A percentile compares a stretch with the other conserved stretches of the same genome.
Evolutionary conservation across 53 echinoderm and acorn worm genomes (phyloP).

Genomic region (Holothuria leucospilota): DNA sequence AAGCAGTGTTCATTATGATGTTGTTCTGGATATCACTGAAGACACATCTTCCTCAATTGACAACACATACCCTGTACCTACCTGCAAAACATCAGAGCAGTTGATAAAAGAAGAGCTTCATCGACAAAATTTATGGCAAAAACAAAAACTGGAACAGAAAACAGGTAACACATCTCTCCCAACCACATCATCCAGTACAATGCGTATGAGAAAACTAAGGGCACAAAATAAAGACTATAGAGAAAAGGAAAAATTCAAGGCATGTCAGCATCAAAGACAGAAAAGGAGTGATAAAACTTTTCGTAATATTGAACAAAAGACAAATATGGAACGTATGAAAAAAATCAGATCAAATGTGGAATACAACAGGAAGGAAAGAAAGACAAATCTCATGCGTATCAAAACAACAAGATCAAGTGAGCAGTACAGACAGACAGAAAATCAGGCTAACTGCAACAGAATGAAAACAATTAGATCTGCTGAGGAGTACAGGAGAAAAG

Average conservation of each 20-base stretch:
- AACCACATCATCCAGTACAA: neutral
- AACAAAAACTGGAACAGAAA: neutral
- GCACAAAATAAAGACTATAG: neutral
- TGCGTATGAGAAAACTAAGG: conserved; percentile 10
- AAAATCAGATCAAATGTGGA: neutral
- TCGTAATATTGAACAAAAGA: too few relatives aligned
- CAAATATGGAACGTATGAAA: conserved; percentile 10
- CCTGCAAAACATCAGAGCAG: conserved; percentile 1
- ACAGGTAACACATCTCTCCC: neutral
- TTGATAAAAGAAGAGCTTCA: conserved; percentile 10
- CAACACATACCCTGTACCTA: neutral
- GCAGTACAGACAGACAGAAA: neutral
- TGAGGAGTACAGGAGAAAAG: neutral
- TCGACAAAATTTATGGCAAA: conserved; percentile 17
- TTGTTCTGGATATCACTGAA: neutral
- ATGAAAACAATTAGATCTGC: neutral
- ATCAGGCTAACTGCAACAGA: neutral
- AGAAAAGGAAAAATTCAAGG: too few relatives aligned
- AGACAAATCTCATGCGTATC: neutral
- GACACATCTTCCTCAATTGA: neutral
- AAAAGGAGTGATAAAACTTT: too few relatives aligned
- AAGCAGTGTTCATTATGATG: conserved; percentile 29
- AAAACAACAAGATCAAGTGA: neutral
- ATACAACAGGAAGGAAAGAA: conserved; percentile 10
- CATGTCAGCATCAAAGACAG: too few relatives aligned